Conservation (phyloP, 2,797 vertebrate species). For the Sus cebifrons region DNA sequence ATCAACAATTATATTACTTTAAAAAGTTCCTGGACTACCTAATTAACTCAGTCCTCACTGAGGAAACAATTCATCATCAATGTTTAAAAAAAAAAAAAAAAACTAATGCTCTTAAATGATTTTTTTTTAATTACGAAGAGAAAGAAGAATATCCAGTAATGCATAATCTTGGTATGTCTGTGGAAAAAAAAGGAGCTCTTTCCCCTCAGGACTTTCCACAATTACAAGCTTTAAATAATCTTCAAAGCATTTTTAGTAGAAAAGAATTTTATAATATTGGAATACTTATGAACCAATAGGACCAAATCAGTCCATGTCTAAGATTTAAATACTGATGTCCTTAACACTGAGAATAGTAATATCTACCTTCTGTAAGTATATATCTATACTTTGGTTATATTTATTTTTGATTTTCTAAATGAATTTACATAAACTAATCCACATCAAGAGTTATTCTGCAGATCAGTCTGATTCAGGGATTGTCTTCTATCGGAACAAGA, state of each 20-base stretch:
- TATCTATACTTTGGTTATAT: neutral
- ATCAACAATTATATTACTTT: neutral
- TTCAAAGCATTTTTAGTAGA: constrained; percentile 18
- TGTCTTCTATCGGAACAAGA: neutral
- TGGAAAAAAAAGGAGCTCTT: neutral
- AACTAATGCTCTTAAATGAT: neutral
- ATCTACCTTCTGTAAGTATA: neutral
- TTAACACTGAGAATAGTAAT: neutral
- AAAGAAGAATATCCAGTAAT: neutral
- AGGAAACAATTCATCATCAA: neutral
- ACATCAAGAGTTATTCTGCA: neutral
- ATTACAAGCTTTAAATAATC: neutral
- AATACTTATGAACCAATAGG: neutral
- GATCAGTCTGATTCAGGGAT: neutral
- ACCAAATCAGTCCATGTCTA: neutral
- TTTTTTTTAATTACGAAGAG: neutral
- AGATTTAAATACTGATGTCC: neutral
- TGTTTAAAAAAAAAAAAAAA: neutral
- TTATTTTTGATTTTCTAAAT: neutral
- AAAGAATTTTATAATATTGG: neutral
- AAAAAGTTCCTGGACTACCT: neutral
- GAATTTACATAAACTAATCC: neutral
- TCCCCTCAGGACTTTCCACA: neutral
- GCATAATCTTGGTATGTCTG: neutral
- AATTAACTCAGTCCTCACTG: neutral